Conservation (phyloP, 2,888 invertebrate genomes). For the Limnephilus lunatus region DNA sequence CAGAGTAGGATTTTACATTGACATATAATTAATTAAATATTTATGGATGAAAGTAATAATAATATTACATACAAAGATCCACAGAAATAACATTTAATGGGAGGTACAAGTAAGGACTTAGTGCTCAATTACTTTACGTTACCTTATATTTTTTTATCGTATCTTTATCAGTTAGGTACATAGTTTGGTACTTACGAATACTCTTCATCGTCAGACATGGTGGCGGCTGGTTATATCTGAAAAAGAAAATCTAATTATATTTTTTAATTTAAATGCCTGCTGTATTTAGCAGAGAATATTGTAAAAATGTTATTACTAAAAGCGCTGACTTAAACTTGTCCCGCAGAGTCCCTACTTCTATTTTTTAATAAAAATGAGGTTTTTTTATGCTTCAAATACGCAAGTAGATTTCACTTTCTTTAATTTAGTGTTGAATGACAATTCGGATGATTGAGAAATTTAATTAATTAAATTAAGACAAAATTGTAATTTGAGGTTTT, state of each 20-base stretch:
- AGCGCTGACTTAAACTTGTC: background rate
- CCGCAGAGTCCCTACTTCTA: background rate
- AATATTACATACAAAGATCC: slow-evolving; percentile 9
- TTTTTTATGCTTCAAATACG: background rate
- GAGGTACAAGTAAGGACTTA: background rate
- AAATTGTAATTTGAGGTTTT: too few species aligned
- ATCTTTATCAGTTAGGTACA: slow-evolving; percentile 12
- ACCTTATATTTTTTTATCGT: slow-evolving; percentile 35
- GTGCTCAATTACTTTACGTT: background rate
- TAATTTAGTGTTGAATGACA: background rate
- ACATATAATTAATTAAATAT: slow-evolving; percentile 30
- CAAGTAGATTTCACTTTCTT: background rate
- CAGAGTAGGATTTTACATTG: slow-evolving; percentile 5
- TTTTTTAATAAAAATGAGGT: too few species aligned
- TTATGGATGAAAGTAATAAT: slow-evolving; percentile 19
- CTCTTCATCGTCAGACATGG: slow-evolving; percentile 97
- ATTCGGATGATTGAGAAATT: background rate
- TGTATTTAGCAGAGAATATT: background rate
- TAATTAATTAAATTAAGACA: too few species aligned
- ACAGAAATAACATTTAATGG: background rate
- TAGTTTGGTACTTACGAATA: slow-evolving; percentile 88
- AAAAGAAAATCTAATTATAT: slow-evolving; percentile 66
- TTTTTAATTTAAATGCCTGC: background rate
- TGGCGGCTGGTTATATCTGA: slow-evolving; percentile 77
- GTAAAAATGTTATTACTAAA: background rate